Evolutionary conservation across 2,113 vertebrate genomes (phyloP).

Genomic region (Calypte anna): DNA sequence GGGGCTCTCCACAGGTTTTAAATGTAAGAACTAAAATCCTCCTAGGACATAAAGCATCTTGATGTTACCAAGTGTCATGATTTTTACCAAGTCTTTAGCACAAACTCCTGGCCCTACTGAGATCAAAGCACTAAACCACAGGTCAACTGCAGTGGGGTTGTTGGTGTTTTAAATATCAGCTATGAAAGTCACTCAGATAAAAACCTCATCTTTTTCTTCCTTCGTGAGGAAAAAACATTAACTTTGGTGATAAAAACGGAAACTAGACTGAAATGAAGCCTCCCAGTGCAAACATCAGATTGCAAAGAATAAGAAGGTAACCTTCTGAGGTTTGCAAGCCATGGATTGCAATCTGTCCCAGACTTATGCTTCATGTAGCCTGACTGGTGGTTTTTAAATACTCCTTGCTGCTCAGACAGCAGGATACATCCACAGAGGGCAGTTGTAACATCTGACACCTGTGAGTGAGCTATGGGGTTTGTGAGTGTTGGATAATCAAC

Average conservation of each 20-base stretch:
- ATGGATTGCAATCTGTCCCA: neutral
- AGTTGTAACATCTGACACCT: neutral
- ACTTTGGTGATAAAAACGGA: neutral
- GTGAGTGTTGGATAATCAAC: neutral
- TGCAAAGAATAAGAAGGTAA: neutral
- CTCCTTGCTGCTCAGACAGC: neutral
- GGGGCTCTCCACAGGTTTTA: neutral
- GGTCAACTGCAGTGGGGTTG: neutral
- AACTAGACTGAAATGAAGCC: neutral
- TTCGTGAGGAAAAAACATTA: neutral
- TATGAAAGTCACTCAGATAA: neutral
- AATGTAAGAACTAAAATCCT: neutral
- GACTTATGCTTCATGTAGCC: neutral
- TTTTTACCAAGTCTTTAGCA: neutral
- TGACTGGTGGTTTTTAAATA: neutral
- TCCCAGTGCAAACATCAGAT: neutral
- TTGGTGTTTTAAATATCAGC: neutral
- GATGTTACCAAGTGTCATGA: neutral
- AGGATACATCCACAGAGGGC: neutral
- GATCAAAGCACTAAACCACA: neutral
- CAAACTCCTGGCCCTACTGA: neutral
- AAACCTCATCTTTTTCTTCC: neutral
- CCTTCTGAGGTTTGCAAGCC: neutral
- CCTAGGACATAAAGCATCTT: neutral
- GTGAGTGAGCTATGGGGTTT: neutral